Conservation (phyloP, 2,888 invertebrate species). For the Ceramica pisi region DNA sequence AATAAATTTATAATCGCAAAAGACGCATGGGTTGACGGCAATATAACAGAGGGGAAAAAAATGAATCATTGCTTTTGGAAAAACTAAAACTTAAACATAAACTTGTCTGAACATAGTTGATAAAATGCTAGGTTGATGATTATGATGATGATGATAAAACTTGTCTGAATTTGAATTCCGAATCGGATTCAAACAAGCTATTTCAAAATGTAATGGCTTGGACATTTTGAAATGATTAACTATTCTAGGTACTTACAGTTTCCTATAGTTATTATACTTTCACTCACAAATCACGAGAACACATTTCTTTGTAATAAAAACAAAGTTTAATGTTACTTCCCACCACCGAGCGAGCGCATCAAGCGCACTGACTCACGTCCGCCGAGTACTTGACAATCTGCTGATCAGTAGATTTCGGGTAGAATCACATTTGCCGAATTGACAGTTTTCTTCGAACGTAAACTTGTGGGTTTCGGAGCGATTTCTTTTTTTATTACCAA, state of each 20-base stretch:
- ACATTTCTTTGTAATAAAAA: constrained; percentile 55
- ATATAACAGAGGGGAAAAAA: not conserved
- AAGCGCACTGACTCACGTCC: constrained; percentile 67
- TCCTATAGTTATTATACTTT: constrained; percentile 28
- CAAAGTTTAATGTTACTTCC: constrained; percentile 38
- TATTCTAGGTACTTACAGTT: constrained; percentile 53
- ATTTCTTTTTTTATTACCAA: not conserved
- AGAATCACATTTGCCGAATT: constrained; percentile 65
- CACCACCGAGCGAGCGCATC: constrained; percentile 63
- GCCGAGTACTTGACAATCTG: constrained; percentile 61
- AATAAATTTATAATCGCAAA: not conserved
- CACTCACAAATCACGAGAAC: constrained; percentile 60
- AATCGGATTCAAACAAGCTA: not conserved
- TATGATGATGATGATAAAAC: too few species aligned
- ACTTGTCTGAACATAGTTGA: not conserved
- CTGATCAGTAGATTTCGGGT: constrained; percentile 74
- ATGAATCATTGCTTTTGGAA: not conserved
- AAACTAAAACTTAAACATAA: not conserved
- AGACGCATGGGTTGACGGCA: not conserved
- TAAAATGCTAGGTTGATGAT: too few species aligned
- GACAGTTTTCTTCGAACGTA: constrained; percentile 62
- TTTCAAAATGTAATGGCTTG: not conserved
- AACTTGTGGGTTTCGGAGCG: constrained; percentile 39
- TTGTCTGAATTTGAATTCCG: not conserved
- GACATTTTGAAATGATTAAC: too few species aligned